A percentile compares a stretch with the other conserved stretches of the same genome.
These are phyloP conservation scores for Takifugu ocellatus DNA, from an alignment of 2,797 vertebrate genomes.

Conservation along the genomic window DNA sequence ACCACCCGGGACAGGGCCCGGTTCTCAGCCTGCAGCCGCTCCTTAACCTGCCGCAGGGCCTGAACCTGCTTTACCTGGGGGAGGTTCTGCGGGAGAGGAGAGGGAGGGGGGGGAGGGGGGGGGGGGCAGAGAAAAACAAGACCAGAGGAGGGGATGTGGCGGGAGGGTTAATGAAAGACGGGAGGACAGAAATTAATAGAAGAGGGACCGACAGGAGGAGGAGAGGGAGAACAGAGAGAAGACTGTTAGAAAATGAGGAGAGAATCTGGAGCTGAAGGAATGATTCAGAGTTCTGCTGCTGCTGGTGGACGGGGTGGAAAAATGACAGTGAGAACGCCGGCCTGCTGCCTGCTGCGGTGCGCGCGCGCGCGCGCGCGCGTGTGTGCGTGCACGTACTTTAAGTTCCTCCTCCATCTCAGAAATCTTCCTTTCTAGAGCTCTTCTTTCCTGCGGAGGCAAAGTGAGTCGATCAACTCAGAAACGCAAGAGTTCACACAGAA, in stretches of 20 bases:
- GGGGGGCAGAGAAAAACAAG: slow-evolving; percentile 20
- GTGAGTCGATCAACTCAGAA: slow-evolving; percentile 5
- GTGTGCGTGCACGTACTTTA: slow-evolving; percentile 79
- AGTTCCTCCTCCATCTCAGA: slow-evolving; percentile 99
- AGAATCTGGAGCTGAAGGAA: slow-evolving; percentile 50
- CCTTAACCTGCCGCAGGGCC: slow-evolving; percentile 92
- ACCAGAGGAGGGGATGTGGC: slow-evolving; percentile 6
- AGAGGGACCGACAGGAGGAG: slow-evolving; percentile 40
- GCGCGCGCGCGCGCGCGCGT: neutral
- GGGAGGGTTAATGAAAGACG: slow-evolving; percentile 43
- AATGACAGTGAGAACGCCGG: slow-evolving; percentile 37
- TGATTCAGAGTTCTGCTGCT: slow-evolving; percentile 40
- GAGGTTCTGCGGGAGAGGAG: slow-evolving; percentile 81
- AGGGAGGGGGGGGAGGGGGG: neutral
- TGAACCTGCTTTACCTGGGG: slow-evolving; percentile 97
- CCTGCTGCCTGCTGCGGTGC: slow-evolving; percentile 19
- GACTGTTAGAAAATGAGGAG: slow-evolving; percentile 67
- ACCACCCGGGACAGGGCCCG: slow-evolving; percentile 95
- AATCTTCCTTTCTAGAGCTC: slow-evolving; percentile 99
- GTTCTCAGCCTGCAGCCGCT: slow-evolving; percentile 95
- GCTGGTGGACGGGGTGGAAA: slow-evolving; percentile 35
- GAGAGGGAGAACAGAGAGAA: slow-evolving; percentile 54
- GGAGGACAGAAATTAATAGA: slow-evolving; percentile 45
- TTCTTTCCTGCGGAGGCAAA: slow-evolving; percentile 84
- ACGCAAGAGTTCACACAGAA: neutral